These are phyloP conservation scores for Atta cephalotes DNA, from an alignment of 1,140 invertebrate species.

Conservation along the genomic window DNA sequence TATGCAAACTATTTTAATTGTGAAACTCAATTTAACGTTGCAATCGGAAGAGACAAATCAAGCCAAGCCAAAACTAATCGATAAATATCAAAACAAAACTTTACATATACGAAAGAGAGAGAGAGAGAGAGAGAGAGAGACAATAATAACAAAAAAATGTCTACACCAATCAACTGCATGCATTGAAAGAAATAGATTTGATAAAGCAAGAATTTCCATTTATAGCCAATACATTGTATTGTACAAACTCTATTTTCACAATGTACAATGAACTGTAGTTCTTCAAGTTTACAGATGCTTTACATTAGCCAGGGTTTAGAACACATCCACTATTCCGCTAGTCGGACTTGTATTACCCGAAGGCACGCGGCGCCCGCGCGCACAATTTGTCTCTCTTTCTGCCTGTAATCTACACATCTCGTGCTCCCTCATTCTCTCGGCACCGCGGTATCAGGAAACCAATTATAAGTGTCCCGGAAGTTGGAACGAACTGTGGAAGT, in stretches of 20 bases:
- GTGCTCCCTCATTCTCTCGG: constrained; percentile 61
- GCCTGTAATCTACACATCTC: constrained; percentile 59
- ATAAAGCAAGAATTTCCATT: constrained; percentile 8
- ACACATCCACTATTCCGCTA: constrained; percentile 1
- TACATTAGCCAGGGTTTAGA: constrained; percentile 3
- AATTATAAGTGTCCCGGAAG: constrained; percentile 82
- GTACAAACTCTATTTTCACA: background rate
- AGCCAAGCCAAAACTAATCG: background rate
- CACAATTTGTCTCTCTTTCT: constrained; percentile 53
- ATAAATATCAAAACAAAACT: background rate
- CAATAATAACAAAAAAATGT: background rate
- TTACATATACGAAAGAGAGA: background rate
- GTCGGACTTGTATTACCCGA: constrained; percentile 24
- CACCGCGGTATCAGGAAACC: constrained; percentile 76
- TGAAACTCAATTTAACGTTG: constrained; percentile 7
- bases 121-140: background rate
- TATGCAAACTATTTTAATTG: background rate
- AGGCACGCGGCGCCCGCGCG: constrained; percentile 7
- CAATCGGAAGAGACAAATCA: too few relatives aligned
- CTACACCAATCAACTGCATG: background rate
- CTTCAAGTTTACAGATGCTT: constrained; percentile 28
- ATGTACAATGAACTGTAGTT: background rate
- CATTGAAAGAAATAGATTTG: background rate
- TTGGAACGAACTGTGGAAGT: constrained; percentile 77
- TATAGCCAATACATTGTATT: background rate